Base-by-base conservation (phyloP, 2,888 invertebrate species). In the Monoplex corrugatus region DNA sequence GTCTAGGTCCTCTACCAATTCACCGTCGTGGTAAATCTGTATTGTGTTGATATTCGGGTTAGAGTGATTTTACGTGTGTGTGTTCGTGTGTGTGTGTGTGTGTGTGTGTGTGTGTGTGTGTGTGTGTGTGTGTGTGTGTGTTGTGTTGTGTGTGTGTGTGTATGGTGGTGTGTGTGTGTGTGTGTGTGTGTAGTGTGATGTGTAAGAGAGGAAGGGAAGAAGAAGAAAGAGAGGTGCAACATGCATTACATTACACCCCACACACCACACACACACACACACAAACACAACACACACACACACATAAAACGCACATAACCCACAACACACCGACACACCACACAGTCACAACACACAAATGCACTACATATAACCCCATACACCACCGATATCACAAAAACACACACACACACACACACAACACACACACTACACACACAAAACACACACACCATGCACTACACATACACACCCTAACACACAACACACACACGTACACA, bases 1-100 rank as follows among this genome's bases (percentile, higher is more conserved):
- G 68, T 93, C 92, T 1, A 91, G 89, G 83, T 92, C 89, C 38
- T 92, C 91, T 23, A 91, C 89, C 2, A 90, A 63, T 16, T 90
- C 85, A 0, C 92, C 92, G 88, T 93, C 90, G 78, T 90, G 91
- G 82, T 90, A 92, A 0, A 91, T 85, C 91, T 91, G 72, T 32
- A 0, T 35, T 16, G 35, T 2, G 68, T 6, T 8, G 2, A n/a
- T n/a, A n/a, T n/a, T n/a, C n/a, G n/a, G n/a, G n/a, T n/a, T n/a
- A n/a, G n/a, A n/a, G n/a, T 50, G 10, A 8, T 28, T 6, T 72
- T 78, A 0, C 32, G 28, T 72, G 75, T 75, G 75, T 19, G 38
- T 75, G 75, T n/a, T n/a, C n/a, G 72, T 35, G 72, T 35, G 72
- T 72, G 32, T 72, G 32, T 72, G 35, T 72, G 16, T 72, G 32